Percentiles rank a stretch among this genome's conserved stretches.
Conservation (phyloP, 2,888 invertebrate genomes). For the Cheilosia variabilis region DNA sequence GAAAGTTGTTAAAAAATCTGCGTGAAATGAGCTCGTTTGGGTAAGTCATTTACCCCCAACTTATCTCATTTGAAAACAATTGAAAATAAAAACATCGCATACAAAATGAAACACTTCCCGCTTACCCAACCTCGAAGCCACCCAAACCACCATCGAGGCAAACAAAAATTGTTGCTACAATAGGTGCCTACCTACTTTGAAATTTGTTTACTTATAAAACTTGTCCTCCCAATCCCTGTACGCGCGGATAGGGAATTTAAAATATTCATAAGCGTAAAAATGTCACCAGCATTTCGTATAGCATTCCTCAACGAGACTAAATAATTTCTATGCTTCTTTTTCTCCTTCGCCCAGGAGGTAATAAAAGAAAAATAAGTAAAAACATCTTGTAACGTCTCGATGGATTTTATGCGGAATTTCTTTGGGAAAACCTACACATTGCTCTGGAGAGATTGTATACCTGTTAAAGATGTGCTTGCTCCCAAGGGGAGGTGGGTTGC, state of each 20-base stretch:
- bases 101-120: too few species aligned
- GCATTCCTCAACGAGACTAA: conserved; percentile 12
- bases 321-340: conserved; percentile 15
- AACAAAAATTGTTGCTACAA: not conserved
- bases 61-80: too few species aligned
- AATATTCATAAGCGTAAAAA: conserved; percentile 23
- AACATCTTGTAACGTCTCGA: conserved; percentile 30
- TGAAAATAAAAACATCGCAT: not conserved
- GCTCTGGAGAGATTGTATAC: conserved; percentile 11
- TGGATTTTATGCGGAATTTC: conserved; percentile 31
- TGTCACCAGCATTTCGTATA: conserved; percentile 20
- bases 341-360: not conserved
- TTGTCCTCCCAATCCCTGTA: conserved; percentile 1
- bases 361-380: not conserved
- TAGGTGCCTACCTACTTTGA: not conserved
- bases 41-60: too few species aligned
- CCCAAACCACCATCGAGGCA: too few species aligned
- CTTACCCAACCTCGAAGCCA: too few species aligned
- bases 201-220: conserved; percentile 9
- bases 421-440: conserved; percentile 27
- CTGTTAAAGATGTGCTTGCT: conserved; percentile 22
- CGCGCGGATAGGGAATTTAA: conserved; percentile 13
- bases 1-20: too few species aligned
- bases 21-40: too few species aligned
- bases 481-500: conserved; percentile 13